Evolutionary conservation across 1,140 invertebrate genomes (phyloP), one percentile per base, ranked within the genome.

Genomic region (Goniozus legneri): DNA sequence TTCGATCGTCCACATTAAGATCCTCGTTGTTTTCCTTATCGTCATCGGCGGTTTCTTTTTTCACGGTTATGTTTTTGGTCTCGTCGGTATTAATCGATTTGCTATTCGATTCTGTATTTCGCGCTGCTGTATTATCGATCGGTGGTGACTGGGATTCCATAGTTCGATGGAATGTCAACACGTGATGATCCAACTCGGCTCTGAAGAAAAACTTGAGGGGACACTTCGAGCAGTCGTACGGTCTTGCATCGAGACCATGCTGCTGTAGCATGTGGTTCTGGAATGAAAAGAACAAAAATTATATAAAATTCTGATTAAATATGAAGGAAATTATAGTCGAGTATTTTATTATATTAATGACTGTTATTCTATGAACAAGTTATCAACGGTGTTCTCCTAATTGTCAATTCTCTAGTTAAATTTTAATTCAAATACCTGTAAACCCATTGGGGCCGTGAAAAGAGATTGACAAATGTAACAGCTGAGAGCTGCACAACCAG

Each of bases 391-490:
- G n/a, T 7, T 18, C 6, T 24, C 2, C 15, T 18, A 7, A 33
- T 45, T 15, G 24, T 4, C 7, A 40, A 20, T 20, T 38, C 21
- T 35, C 19, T 1, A 35, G 10, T 50, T 30, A 30, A 30, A 35
- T 13, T 21, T 15, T 36, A 27, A 24, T 42, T 36, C 12, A 8
- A 19, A n/a, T 54, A 72, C 68, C 66, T 73, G 73, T 2, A 94
- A 77, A 0, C 89, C 87, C 3, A 79, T 77, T 2, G 92, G 84
- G 3, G 84, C 85, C 0, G 89, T 91, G 69, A 95, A 95, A 2
- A 90, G 82, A 0, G 89, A 82, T n/a, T 87, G 87, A 64, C 93
- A 96, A 36, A 95, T 79, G 67, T 91, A 92, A 65, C 93, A 97
- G 2, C 84, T 86, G 60, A 88, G 92, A 33, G 89, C 86, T 1